These are phyloP conservation scores for Ceryle rudis DNA, from an alignment of 2,797 vertebrate genomes.

Conservation along the genomic window DNA sequence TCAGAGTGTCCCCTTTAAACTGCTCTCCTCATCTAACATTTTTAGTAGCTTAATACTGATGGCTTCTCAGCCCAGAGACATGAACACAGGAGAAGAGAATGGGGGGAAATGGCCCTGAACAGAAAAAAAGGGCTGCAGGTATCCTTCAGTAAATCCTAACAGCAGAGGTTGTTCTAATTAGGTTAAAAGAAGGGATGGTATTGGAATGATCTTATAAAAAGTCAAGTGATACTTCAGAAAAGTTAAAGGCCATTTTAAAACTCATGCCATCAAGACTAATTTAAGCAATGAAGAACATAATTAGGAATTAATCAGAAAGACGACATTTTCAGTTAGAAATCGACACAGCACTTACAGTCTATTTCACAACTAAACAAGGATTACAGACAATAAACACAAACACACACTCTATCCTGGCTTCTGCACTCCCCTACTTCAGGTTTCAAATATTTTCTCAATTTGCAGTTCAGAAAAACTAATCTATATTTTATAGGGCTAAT, in stretches of 20 bases:
- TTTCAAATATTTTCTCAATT: not conserved
- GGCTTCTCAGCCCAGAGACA: not conserved
- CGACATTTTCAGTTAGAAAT: not conserved
- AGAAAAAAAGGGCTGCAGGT: not conserved
- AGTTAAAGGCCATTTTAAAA: conserved; percentile 2
- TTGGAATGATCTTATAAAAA: not conserved
- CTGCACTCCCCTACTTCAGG: not conserved
- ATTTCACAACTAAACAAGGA: not conserved
- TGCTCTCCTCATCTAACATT: not conserved
- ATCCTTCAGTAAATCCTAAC: not conserved
- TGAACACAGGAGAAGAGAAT: not conserved
- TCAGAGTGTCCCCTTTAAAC: not conserved
- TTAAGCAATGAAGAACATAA: not conserved
- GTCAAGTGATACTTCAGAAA: not conserved
- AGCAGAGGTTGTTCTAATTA: not conserved
- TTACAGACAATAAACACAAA: not conserved
- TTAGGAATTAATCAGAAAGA: not conserved
- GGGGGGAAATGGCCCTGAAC: not conserved
- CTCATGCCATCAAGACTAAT: not conserved
- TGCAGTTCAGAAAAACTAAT: not conserved
- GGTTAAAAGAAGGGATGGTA: not conserved
- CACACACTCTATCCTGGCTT: not conserved
- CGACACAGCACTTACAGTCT: not conserved
- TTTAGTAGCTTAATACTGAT: not conserved
- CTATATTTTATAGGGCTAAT: not conserved